Base-by-base conservation (phyloP, 1,140 invertebrate species). In the Ceratosolen solmsi region DNA sequence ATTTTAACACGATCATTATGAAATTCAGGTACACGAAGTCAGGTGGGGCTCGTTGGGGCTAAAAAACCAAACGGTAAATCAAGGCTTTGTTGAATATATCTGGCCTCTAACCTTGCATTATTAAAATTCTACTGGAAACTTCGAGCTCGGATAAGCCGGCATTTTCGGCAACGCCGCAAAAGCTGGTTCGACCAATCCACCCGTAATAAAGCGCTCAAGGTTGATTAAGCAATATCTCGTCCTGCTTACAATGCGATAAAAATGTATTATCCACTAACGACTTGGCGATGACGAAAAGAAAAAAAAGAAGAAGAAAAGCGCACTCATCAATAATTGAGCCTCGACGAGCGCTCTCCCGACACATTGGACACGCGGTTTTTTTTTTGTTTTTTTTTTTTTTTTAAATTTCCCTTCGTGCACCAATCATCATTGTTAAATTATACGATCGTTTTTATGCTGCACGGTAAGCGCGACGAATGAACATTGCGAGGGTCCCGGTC, bases 381-480 rank as follows among this genome's bases (percentile, higher is more conserved):
- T 54, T 22, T 54, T 46, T 46, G 5, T 46, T 13, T 63, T 63
- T 63, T 22, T 54, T 46, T 46, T 46, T 46, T 13, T 63, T 63
- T 63, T 63, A 17, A 63, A 63, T 22, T n/a, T 7, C 33, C 17
- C 33, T 38, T 4, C 33, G 22, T 9, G 33, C 33, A 38, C 2
- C n/a, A 4, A 68, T 68, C 63, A 33, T 68, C 36, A n/a, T 68
- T 68, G 20, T 38, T 68, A 68, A 68, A 11, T 68, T 68, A 38
- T n/a, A 22, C 7, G 20, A 38, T 38, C 63, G 25, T 36, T 65
- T 38, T 38, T 68, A 68, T 38, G 30, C 2, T 17, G n/a, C 0
- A 38, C 33, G 63, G 33, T 68, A 9, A 68, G 33, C 33, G 20
- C 4, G 9, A 38, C 33, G 5, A 68, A 68, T 38, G 17, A 38